Conservation (phyloP, 2,888 invertebrate genomes). For the Sussaba pulchella region DNA sequence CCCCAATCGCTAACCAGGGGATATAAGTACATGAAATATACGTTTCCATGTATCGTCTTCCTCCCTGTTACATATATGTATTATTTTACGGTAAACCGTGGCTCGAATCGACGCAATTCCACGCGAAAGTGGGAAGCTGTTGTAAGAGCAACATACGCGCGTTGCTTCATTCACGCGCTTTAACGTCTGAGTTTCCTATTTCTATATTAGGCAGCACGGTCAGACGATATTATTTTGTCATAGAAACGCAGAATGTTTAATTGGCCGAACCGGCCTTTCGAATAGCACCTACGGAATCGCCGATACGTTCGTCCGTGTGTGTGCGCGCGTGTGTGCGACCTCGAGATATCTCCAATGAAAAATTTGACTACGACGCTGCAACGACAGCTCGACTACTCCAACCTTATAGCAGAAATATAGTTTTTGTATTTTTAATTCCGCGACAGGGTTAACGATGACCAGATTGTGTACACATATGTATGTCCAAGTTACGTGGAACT, state of each 20-base stretch:
- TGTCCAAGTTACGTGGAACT: too few relatives aligned
- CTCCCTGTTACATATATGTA: conserved; percentile 19
- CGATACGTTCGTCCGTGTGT: not conserved
- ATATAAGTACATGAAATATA: too few relatives aligned
- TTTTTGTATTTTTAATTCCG: too few relatives aligned
- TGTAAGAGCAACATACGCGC: conserved; percentile 1
- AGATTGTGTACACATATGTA: too few relatives aligned
- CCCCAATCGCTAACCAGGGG: too few relatives aligned
- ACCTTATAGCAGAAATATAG: too few relatives aligned
- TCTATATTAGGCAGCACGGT: conserved; percentile 69
- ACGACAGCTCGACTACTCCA: conserved; percentile 3
- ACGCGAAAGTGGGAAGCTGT: conserved; percentile 61
- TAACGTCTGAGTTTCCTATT: conserved; percentile 67
- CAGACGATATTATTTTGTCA: conserved; percentile 66
- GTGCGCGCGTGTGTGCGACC: conserved; percentile 11
- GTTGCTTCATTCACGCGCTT: conserved; percentile 63
- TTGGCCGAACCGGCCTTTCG: conserved; percentile 64
- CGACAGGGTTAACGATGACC: too few relatives aligned
- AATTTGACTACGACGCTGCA: conserved; percentile 47
- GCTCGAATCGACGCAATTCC: conserved; percentile 37
- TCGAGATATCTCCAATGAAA: conserved; percentile 39
- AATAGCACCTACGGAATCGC: conserved; percentile 64
- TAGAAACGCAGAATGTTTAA: conserved; percentile 66
- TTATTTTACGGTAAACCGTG: conserved; percentile 9
- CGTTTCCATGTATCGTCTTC: too few relatives aligned